Evolutionary conservation across 2,888 invertebrate species (phyloP).

Genomic region (Geophilus truncorum): DNA sequence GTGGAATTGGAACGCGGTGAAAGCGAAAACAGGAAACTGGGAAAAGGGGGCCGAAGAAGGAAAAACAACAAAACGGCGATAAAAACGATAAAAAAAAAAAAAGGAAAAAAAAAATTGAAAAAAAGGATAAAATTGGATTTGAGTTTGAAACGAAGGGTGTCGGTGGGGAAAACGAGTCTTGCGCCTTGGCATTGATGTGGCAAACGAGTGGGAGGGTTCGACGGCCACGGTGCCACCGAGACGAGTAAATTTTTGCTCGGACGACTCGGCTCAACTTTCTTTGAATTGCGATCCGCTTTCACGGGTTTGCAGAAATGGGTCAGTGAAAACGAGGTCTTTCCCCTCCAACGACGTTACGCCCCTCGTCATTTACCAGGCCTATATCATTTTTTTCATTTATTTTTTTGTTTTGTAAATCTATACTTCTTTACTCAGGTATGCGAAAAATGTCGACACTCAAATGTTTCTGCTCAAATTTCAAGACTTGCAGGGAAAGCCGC

Average conservation of each 20-base stretch:
- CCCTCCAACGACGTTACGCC: background rate
- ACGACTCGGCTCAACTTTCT: background rate
- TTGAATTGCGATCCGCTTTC: background rate
- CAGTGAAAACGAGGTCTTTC: background rate
- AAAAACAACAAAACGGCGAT: background rate
- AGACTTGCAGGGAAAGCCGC: slow-evolving; percentile 54
- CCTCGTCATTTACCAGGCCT: background rate
- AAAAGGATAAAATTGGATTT: background rate
- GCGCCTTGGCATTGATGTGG: background rate
- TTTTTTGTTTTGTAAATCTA: background rate
- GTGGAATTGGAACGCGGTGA: background rate
- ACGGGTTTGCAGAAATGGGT: background rate
- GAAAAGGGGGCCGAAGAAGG: background rate
- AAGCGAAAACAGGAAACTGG: background rate
- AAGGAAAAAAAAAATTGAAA: background rate
- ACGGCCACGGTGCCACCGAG: background rate
- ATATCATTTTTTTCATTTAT: background rate
- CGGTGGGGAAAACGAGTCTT: too few species aligned
- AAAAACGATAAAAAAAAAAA: background rate
- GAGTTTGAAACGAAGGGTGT: too few species aligned
- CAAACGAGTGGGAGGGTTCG: background rate
- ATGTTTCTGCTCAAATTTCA: slow-evolving; percentile 74
- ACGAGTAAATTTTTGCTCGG: background rate
- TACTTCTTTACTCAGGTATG: slow-evolving; percentile 52
- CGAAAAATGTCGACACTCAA: slow-evolving; percentile 72